Percentiles rank a stretch among this genome's conserved stretches.
Conservation (phyloP, 1,140 invertebrate genomes). For the Maconellicoccus hirsutus region DNA sequence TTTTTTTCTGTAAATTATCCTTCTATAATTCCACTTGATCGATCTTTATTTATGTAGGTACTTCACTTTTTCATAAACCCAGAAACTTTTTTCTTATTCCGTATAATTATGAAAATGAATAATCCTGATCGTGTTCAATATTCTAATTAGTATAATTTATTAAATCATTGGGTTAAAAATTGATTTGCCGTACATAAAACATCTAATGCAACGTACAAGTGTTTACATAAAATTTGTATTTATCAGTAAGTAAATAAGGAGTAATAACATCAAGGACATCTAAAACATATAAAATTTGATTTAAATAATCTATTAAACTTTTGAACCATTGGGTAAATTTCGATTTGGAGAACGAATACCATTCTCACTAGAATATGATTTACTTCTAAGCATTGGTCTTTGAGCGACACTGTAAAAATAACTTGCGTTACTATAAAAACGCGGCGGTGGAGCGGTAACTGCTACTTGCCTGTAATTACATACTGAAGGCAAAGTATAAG, state of each 20-base stretch:
- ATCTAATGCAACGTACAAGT: background rate
- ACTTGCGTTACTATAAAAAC: constrained; percentile 10
- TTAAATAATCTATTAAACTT: background rate
- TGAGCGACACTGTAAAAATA: constrained; percentile 12
- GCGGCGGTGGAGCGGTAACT: constrained; percentile 7
- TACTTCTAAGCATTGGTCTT: constrained; percentile 7
- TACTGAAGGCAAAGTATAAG: constrained; percentile 8
- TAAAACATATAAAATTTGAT: background rate
- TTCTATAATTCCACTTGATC: too few relatives aligned
- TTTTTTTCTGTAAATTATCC: too few relatives aligned
- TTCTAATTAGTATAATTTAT: too few relatives aligned
- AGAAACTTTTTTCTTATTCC: too few relatives aligned
- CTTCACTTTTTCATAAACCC: too few relatives aligned
- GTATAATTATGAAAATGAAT: too few relatives aligned
- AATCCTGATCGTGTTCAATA: too few relatives aligned
- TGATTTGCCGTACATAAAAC: background rate
- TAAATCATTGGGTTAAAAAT: too few relatives aligned
- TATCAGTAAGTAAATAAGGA: background rate
- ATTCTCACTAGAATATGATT: constrained; percentile 14
- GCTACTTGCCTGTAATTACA: constrained; percentile 13
- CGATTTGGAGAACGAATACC: background rate
- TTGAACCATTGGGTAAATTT: constrained; percentile 5
- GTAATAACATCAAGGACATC: background rate
- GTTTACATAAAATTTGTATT: background rate
- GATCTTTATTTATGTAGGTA: too few relatives aligned